These are phyloP conservation scores for Ametastegia equiseti DNA, from an alignment of 2,888 invertebrate species.

Conservation along the genomic window DNA sequence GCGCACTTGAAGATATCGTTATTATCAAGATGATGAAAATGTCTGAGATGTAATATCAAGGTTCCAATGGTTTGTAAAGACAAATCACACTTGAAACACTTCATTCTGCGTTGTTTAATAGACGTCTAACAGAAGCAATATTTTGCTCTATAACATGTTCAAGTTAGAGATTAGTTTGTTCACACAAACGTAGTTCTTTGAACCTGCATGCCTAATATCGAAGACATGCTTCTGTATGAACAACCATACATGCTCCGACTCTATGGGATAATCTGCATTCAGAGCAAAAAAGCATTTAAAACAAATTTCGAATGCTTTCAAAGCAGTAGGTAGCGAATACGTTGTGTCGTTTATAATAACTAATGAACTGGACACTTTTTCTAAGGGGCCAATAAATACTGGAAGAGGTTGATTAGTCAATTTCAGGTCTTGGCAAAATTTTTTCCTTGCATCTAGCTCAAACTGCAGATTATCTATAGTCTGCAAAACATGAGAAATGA, in stretches of 20 bases:
- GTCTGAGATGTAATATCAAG: background rate
- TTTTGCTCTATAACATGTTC: background rate
- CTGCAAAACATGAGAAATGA: background rate
- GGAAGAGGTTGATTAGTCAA: background rate
- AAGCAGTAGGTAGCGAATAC: background rate
- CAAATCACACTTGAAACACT: background rate
- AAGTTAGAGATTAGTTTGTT: background rate
- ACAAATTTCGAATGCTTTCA: constrained; percentile 22
- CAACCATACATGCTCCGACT: constrained; percentile 28
- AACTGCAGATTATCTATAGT: background rate
- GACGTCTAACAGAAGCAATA: no score
- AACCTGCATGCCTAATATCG: background rate
- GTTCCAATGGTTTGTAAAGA: background rate
- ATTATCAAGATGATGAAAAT: background rate
- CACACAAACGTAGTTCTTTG: background rate
- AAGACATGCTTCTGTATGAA: constrained; percentile 27
- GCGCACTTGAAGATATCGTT: background rate
- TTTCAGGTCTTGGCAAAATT: background rate
- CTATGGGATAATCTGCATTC: constrained; percentile 24
- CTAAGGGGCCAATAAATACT: background rate
- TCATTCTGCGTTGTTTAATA: background rate
- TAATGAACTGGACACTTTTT: background rate
- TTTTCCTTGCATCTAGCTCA: background rate
- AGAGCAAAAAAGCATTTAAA: constrained; percentile 33
- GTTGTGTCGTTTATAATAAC: background rate